Evolutionary conservation across 1,140 invertebrate species (phyloP), one percentile per base, ranked within the genome.

Genomic region (Drosophila virilis): DNA sequence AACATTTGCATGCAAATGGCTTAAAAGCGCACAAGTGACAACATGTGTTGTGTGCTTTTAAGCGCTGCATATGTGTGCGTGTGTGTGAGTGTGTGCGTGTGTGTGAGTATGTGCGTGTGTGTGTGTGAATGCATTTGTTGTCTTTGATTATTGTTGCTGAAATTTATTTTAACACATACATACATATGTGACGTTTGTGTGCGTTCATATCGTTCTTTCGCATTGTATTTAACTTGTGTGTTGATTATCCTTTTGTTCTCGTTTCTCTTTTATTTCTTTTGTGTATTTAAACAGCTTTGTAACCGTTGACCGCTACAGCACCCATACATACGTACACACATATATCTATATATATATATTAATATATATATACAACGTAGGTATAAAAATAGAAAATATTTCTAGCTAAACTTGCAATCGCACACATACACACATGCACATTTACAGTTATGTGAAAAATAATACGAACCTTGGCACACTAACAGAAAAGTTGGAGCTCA

Each of bases 221-320:
- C 42, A 57, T 62, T 58, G 42, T 52, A 33, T 57, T 57, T 57
- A 12, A 67, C 43, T 66, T 70, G 48, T 73, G 13, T 72, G 55
- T 55, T 74, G 66, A 69, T 74, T 69, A 69, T 74, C 8, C 15
- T 50, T 59, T 64, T 71, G 52, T 74, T 70, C 68, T 70, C 35
- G 35, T 64, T 64, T 66, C 33, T 57, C 43, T 57, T 58, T 64
- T 58, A 37, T 75, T 57, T 57, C 37, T 50, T 75, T 57, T 75
- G 46, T 75, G 42, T 70, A 35, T 58, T 65, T 15, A 52, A 75
- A 71, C 73, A 75, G 73, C 73, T 75, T 71, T 71, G 60, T 75
- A 75, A 75, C 15, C 59, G 64, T 74, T 68, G 71, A 74, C 54
- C 40, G 54, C 51, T 64, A 62, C 35, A 45, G 12, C 35, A 48